Evolutionary conservation across 2,888 invertebrate species (phyloP).

Genomic region (Malthinus seriepunctatus): DNA sequence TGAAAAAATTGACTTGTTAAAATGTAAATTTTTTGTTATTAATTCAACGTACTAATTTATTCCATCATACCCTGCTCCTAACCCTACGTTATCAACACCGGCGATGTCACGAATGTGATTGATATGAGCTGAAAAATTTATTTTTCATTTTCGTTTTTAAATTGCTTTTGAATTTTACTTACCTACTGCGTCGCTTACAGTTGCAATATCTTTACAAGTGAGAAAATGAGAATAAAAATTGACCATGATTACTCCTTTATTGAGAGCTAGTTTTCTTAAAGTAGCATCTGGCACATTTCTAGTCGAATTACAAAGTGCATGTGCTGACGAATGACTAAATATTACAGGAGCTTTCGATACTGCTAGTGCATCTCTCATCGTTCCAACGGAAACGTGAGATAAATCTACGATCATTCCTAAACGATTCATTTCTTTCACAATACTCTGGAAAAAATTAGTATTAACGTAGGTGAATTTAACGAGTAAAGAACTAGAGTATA

Average conservation of each 20-base stretch:
- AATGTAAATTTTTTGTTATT: background rate
- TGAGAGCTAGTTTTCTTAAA: slow-evolving; percentile 70
- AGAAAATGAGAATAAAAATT: slow-evolving; percentile 82
- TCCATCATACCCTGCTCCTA: slow-evolving; percentile 88
- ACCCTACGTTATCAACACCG: slow-evolving; percentile 85
- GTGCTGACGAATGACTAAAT: slow-evolving; percentile 84
- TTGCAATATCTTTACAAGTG: slow-evolving; percentile 74
- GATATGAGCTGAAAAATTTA: slow-evolving; percentile 74
- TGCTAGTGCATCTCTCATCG: slow-evolving; percentile 79
- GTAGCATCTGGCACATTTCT: slow-evolving; percentile 82
- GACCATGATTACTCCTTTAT: slow-evolving; percentile 85
- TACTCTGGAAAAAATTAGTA: slow-evolving; percentile 60
- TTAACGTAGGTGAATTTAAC: background rate
- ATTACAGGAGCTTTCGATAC: slow-evolving; percentile 81
- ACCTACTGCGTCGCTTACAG: slow-evolving; percentile 81
- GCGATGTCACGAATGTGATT: slow-evolving; percentile 85
- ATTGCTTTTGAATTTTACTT: slow-evolving; percentile 44
- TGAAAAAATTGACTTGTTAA: slow-evolving; percentile 48
- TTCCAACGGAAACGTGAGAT: slow-evolving; percentile 78
- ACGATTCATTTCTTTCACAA: slow-evolving; percentile 87
- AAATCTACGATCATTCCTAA: slow-evolving; percentile 87
- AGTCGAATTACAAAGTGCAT: slow-evolving; percentile 77
- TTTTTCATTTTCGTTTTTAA: background rate
- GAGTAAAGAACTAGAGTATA: no score
- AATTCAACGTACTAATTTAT: slow-evolving; percentile 82